These are phyloP conservation scores for Actinernus sp. DNA, from an alignment of 92 coral and sea anemone species.

Conservation along the genomic window DNA sequence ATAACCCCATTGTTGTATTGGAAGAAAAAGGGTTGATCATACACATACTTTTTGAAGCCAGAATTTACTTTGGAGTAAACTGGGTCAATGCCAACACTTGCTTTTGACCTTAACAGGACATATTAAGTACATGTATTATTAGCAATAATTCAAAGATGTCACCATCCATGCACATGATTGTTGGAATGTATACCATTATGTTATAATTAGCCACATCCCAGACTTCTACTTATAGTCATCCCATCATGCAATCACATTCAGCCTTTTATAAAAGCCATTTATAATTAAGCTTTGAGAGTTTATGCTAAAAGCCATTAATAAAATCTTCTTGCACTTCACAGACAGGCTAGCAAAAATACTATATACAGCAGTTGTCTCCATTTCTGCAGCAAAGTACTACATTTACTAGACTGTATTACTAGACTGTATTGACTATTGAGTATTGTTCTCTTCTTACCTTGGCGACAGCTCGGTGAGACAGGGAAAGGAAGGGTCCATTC, in stretches of 20 bases:
- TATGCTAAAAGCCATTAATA: no score
- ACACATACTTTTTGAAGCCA: conserved; percentile 79
- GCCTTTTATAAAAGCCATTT: background rate
- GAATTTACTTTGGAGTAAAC: conserved; percentile 86
- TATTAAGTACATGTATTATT: background rate
- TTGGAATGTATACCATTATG: no score
- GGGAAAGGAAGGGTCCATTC: conserved; percentile 82
- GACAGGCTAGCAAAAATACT: no score
- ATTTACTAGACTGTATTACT: no score
- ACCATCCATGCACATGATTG: no score
- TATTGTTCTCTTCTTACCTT: conserved; percentile 46
- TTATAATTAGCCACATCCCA: no score
- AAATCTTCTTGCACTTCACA: no score
- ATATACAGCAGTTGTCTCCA: no score
- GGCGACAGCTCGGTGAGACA: conserved; percentile 71
- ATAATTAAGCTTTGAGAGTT: background rate
- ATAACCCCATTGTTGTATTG: conserved; percentile 84
- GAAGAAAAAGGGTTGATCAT: conserved; percentile 79
- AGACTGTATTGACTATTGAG: background rate
- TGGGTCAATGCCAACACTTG: conserved; percentile 82
- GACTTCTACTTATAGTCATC: no score
- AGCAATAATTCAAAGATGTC: background rate
- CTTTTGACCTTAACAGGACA: conserved; percentile 80
- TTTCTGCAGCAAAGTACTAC: no score
- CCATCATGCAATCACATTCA: background rate